Conservation (phyloP, 2,888 invertebrate genomes). For the Argyra leucocephala region DNA sequence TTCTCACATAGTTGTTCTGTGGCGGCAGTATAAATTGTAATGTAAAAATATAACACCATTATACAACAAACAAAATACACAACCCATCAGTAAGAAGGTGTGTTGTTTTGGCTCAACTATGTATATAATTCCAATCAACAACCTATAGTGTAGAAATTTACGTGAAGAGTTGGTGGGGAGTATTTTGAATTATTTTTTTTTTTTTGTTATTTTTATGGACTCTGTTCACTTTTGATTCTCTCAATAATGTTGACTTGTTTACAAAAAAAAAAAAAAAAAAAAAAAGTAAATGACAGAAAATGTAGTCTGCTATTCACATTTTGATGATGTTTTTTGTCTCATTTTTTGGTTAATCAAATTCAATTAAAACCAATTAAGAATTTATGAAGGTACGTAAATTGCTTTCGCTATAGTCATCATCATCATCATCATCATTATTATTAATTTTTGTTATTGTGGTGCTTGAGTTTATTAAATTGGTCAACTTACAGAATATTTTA, state of each 20-base stretch:
- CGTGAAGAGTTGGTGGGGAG: no score
- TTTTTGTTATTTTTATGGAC: neutral
- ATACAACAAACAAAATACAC: no score
- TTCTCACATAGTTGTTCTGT: no score
- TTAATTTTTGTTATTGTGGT: constrained; percentile 5
- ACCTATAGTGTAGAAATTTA: no score
- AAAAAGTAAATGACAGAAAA: neutral
- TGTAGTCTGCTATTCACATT: neutral
- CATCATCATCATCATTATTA: neutral
- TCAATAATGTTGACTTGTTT: constrained; percentile 3
- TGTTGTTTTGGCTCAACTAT: no score
- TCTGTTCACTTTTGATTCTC: neutral
- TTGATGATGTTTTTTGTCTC: neutral
- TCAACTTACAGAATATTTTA: neutral
- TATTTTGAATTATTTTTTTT: no score
- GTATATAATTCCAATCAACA: no score
- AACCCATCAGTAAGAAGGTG: no score
- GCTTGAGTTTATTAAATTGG: neutral
- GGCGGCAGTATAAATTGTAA: no score
- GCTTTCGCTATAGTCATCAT: constrained; percentile 4
- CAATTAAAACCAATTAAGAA: constrained; percentile 21
- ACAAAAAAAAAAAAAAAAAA: neutral
- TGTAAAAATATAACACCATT: no score
- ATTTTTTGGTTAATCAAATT: constrained; percentile 19
- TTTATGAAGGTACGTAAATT: constrained; percentile 19